Conservation (phyloP, 2,113 vertebrate species). For the Catagonus wagneri region DNA sequence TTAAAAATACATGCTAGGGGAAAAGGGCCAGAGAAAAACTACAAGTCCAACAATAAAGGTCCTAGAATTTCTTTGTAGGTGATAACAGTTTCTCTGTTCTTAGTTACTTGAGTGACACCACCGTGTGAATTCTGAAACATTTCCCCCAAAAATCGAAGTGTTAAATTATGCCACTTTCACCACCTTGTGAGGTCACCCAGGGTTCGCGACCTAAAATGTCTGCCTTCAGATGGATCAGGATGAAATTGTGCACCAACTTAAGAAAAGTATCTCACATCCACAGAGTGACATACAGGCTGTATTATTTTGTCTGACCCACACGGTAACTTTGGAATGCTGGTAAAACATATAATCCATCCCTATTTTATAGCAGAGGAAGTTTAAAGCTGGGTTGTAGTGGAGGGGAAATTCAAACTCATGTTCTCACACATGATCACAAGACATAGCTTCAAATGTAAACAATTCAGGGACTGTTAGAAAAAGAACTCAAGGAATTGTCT, state of each 20-base stretch:
- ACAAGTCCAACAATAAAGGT: neutral
- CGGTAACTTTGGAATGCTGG: neutral
- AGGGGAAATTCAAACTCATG: neutral
- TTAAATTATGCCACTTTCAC: constrained; percentile 56
- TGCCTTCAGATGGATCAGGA: neutral
- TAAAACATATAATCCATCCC: neutral
- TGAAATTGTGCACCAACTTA: constrained; percentile 29
- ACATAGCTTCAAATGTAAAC: neutral
- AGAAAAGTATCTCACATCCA: neutral
- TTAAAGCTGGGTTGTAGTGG: neutral
- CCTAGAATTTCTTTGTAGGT: constrained; percentile 22
- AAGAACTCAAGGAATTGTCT: neutral
- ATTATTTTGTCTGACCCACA: neutral
- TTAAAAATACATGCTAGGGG: neutral
- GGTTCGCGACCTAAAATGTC: neutral
- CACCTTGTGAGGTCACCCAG: neutral
- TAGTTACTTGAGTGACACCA: constrained; percentile 32
- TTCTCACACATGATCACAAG: constrained; percentile 7
- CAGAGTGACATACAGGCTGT: neutral
- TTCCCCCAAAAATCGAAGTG: constrained; percentile 8
- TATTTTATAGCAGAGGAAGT: constrained; percentile 4
- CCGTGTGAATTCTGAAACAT: constrained; percentile 44
- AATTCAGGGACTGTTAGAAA: neutral
- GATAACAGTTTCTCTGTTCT: constrained; percentile 24
- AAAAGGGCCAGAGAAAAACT: neutral